These are phyloP conservation scores for Drosophila jambulina DNA, from an alignment of 1,140 invertebrate genomes.

Conservation along the genomic window DNA sequence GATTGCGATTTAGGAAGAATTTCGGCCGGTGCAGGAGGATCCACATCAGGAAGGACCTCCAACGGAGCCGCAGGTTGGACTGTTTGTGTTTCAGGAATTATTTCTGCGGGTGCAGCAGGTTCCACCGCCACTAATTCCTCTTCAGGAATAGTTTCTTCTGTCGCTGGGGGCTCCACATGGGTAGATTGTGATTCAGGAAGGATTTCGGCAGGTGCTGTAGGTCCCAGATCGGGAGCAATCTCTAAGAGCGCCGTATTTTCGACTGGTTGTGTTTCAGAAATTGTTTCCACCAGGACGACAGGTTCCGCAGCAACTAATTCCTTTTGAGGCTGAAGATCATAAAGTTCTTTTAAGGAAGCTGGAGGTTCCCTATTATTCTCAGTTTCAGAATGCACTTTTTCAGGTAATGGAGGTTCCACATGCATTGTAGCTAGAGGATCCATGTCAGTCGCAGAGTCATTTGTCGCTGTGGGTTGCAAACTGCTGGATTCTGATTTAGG, in stretches of 20 bases:
- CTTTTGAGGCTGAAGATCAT: neutral
- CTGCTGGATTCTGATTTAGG: neutral
- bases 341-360: neutral
- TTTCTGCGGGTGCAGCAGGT: neutral
- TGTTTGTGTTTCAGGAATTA: neutral
- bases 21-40: neutral
- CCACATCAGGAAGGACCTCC: neutral
- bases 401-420: neutral
- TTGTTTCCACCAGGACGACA: neutral
- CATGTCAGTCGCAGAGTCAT: too few species aligned
- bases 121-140: neutral
- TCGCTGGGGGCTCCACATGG: neutral
- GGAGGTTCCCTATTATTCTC: neutral
- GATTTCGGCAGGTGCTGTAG: too few species aligned
- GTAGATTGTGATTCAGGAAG: too few species aligned
- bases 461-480: too few species aligned
- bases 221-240: neutral
- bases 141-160: too few species aligned
- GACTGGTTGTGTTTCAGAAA: neutral
- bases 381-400: neutral
- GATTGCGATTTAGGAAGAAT: neutral
- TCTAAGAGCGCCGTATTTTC: neutral
- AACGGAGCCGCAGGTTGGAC: neutral
- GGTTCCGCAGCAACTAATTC: neutral
- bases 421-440: neutral